These are phyloP conservation scores for Ochropacha duplaris DNA, from an alignment of 2,888 invertebrate genomes.

Conservation along the genomic window DNA sequence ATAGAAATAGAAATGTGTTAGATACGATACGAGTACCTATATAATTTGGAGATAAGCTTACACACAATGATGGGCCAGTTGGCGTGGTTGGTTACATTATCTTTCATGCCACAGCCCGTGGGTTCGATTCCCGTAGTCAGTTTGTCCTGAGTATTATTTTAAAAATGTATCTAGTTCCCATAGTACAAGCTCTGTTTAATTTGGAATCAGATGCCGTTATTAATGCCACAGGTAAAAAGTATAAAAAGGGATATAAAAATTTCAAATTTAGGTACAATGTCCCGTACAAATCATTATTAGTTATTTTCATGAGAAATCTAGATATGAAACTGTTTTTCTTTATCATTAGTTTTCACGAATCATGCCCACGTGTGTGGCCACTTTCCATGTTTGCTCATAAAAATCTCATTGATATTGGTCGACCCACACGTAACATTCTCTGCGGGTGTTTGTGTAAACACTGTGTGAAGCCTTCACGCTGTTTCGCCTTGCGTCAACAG, in stretches of 20 bases:
- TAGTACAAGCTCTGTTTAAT: too few species aligned
- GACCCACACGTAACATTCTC: conserved; percentile 17
- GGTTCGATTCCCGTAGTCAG: too few species aligned
- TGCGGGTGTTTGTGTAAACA: conserved; percentile 32
- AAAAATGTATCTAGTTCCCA: too few species aligned
- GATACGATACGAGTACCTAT: neutral
- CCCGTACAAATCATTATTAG: too few species aligned
- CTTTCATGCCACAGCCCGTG: too few species aligned
- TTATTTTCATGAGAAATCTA: too few species aligned
- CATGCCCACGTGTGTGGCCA: neutral
- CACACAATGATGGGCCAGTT: neutral
- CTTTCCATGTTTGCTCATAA: conserved; percentile 13
- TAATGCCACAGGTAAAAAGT: too few species aligned
- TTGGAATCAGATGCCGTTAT: too few species aligned
- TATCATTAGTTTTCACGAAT: neutral
- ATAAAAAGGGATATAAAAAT: too few species aligned
- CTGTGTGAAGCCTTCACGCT: conserved; percentile 28
- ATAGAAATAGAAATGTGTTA: neutral
- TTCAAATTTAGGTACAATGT: too few species aligned
- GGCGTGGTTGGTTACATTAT: neutral
- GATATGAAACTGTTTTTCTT: neutral
- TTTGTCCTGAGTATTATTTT: too few species aligned
- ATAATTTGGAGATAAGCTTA: too few species aligned
- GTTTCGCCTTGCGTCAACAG: conserved; percentile 30
- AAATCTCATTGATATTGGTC: conserved; percentile 24